phyloP scores from a whole-genome alignment of 2,113 vertebrate genomes.

The Burhinus bistriatus region DNA sequence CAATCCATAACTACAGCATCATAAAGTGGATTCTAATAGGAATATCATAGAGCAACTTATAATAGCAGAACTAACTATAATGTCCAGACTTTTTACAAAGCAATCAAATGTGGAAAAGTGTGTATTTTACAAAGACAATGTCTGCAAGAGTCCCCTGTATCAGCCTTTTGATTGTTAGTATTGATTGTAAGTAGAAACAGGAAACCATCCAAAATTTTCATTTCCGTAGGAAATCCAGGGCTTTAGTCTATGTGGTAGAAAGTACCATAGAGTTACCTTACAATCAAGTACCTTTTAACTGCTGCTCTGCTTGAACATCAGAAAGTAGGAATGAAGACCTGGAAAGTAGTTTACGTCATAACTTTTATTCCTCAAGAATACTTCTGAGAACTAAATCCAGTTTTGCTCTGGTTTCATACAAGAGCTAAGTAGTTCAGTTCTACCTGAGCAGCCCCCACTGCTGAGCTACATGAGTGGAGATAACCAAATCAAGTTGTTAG shows the following conservation, averaged over 20 bases:
- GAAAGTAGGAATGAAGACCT: background rate
- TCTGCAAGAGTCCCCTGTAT: background rate
- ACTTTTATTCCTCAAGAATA: background rate
- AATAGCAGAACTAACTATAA: background rate
- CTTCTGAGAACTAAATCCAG: background rate
- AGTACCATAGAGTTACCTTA: background rate
- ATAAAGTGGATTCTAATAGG: background rate
- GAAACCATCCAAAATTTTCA: background rate
- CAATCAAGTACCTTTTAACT: background rate
- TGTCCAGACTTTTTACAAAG: background rate
- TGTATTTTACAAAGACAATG: background rate
- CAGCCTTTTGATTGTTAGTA: background rate
- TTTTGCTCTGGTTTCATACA: background rate
- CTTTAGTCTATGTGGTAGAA: background rate
- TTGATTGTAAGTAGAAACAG: background rate
- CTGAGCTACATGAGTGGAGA: background rate
- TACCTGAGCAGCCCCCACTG: background rate
- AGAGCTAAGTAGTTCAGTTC: background rate
- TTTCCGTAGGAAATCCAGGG: background rate
- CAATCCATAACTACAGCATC: conserved; percentile 26
- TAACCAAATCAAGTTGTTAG: background rate
- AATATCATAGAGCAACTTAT: background rate
- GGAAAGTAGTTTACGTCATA: background rate
- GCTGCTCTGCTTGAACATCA: background rate
- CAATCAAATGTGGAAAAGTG: background rate